Conservation (phyloP, 2,113 vertebrate species). For the Emydocephalus ijimae region DNA sequence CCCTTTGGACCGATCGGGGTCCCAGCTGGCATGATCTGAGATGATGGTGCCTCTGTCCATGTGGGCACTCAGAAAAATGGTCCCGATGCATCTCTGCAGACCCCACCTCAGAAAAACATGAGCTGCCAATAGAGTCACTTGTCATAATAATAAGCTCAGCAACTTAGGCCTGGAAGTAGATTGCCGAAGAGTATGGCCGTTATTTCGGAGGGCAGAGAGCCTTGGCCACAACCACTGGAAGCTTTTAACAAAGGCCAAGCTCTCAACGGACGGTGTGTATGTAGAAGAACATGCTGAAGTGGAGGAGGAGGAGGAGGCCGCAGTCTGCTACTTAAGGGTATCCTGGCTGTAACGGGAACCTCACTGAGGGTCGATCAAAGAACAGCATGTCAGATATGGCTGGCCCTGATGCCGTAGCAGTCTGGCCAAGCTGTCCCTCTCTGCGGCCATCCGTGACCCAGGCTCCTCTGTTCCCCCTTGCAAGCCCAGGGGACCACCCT, state of each 20-base stretch:
- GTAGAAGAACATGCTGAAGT: not conserved
- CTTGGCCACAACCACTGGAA: not conserved
- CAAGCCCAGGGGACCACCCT: no score
- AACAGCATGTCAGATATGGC: not conserved
- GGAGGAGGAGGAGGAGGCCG: no score
- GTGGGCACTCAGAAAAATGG: not conserved
- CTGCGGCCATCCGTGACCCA: not conserved
- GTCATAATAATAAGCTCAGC: not conserved
- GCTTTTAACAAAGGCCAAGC: not conserved
- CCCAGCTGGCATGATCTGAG: not conserved
- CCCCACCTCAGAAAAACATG: not conserved
- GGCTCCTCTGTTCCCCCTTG: no score
- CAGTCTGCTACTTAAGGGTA: not conserved
- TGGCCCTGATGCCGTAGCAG: no score
- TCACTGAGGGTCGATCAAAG: not conserved
- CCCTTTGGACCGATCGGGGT: not conserved
- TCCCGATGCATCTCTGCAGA: not conserved
- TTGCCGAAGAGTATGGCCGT: not conserved
- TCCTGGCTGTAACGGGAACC: no score
- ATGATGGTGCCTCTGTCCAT: not conserved
- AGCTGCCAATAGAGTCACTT: not conserved
- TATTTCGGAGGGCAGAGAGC: not conserved
- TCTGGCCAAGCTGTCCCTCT: not conserved
- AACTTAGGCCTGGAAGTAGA: not conserved
- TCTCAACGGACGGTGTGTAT: rapidly evolving